Evolutionary conservation across 2,797 vertebrate genomes (phyloP).

Genomic region (Triplophysa yarkandensis): DNA sequence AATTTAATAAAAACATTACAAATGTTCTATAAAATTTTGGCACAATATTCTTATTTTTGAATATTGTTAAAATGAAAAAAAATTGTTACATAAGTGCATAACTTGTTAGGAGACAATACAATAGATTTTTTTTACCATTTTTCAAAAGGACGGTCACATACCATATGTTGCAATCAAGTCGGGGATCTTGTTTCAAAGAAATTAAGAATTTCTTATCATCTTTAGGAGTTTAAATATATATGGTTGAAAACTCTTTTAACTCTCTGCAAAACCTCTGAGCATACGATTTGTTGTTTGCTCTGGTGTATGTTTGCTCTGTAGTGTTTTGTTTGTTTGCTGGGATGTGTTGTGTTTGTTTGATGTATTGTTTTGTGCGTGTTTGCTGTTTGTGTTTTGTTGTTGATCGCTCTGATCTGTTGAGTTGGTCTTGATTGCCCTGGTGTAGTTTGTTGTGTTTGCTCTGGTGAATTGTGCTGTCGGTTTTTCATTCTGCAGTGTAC

Average conservation of each 20-base stretch:
- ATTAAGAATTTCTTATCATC: background rate
- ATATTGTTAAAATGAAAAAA: no score
- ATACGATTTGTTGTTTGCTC: background rate
- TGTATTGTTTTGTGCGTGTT: conserved; percentile 31
- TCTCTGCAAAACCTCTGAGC: background rate
- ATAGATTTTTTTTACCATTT: no score
- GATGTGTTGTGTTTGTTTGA: conserved; percentile 10
- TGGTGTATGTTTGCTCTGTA: background rate
- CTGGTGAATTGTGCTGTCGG: conserved; percentile 45
- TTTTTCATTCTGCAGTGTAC: conserved; percentile 74
- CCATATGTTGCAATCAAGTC: background rate
- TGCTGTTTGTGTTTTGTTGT: conserved; percentile 38
- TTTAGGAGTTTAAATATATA: background rate
- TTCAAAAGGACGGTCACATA: no score
- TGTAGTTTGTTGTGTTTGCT: conserved; percentile 42
- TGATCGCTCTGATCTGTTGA: conserved; percentile 32
- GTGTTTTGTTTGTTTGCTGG: conserved; percentile 16
- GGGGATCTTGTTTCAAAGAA: background rate
- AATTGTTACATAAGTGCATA: no score
- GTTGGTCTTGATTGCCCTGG: conserved; percentile 31
- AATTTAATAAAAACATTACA: background rate
- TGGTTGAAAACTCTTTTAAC: background rate
- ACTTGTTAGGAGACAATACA: no score
- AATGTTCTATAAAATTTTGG: background rate
- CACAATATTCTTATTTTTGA: no score